Base-by-base conservation (phyloP, 2,113 vertebrate species). In the Procavia capensis region DNA sequence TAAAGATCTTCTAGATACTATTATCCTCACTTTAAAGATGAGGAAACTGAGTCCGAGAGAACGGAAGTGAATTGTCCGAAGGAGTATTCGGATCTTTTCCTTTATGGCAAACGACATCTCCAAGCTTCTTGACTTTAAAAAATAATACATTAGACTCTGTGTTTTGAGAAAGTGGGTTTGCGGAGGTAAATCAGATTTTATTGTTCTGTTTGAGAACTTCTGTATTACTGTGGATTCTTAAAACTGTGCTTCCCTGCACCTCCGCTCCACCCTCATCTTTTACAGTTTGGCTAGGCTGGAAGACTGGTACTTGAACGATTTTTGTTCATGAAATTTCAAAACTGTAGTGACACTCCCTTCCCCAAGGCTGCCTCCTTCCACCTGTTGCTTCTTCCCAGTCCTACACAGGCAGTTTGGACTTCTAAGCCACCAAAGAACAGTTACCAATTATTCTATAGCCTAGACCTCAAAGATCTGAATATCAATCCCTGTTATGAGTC, bases 171-270 rank as follows among this genome's bases (percentile, higher is more conserved):
- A 31, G 34, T 50, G 19, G 27, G 16, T 76, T 75, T 84, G 72
- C 91, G 87, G n/a, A 95, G 66, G 36, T 89, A 86, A 93, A 88
- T 74, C 75, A 64, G 84, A 70, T 41, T 43, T 78, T 75, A 5
- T n/a, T 81, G 57, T 8, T 78, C 11, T 36, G 63, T 36, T 90
- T 75, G 61, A 36, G 61, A 82, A 89, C 94, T 93, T 94, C 25
- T 81, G 17, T 79, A 85, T 74, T 27, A 39, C n/a, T 92, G 59
- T 76, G 24, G 25, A 57, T 88, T 61, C 76, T 85, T 88, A 85
- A 82, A 79, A 47, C 31, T 5, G 59, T 5, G 59, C 13, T 84
- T 87, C n/a, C 59, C 13, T 90, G 9, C 20, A 64, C 76, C 36
- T 1, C 64, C 64, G 11, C 68, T 36, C 27, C 36, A 31, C n/a